These are phyloP conservation scores for Anarrhichthys ocellatus DNA, from an alignment of 2,113 vertebrate species.

Conservation along the genomic window DNA sequence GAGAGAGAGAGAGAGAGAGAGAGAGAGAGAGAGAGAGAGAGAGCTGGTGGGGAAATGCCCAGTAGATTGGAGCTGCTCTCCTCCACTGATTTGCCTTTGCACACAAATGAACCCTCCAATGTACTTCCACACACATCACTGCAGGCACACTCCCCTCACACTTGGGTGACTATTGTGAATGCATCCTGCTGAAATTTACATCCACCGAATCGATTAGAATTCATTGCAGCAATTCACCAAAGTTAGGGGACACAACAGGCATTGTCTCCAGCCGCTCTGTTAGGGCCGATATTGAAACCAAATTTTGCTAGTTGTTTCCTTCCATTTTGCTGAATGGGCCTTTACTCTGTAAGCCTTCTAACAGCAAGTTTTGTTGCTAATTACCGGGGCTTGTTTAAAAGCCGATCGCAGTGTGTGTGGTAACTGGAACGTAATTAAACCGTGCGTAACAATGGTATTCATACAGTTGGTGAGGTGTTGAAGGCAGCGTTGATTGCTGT, in stretches of 20 bases:
- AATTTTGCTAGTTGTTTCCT: constrained; percentile 39
- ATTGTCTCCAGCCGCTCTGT: constrained; percentile 26
- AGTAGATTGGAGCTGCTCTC: constrained; percentile 62
- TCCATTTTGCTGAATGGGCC: constrained; percentile 46
- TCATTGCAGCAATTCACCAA: constrained; percentile 36
- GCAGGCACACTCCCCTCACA: constrained; percentile 29
- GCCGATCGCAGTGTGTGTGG: constrained; percentile 40
- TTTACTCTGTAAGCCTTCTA: constrained; percentile 56
- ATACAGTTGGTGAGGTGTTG: constrained; percentile 55
- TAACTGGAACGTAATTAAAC: constrained; percentile 54
- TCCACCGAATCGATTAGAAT: constrained; percentile 30
- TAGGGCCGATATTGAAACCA: constrained; percentile 42
- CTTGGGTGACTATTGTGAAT: constrained; percentile 23
- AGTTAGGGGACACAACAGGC: constrained; percentile 32
- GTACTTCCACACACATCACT: constrained; percentile 28
- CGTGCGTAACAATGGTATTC: constrained; percentile 43
- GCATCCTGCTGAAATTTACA: constrained; percentile 41
- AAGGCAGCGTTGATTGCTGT: constrained; percentile 42
- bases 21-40: constrained; percentile 23
- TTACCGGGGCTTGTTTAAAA: constrained; percentile 56
- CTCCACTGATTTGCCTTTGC: constrained; percentile 52
- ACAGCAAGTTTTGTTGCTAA: constrained; percentile 65
- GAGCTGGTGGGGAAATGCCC: constrained; percentile 65
- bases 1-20: constrained; percentile 51
- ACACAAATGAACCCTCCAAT: constrained; percentile 51